A percentile compares a stretch with the other conserved stretches of the same genome.
These are phyloP conservation scores for Clepsis dumicolana DNA, from an alignment of 2,888 invertebrate genomes.

Conservation along the genomic window DNA sequence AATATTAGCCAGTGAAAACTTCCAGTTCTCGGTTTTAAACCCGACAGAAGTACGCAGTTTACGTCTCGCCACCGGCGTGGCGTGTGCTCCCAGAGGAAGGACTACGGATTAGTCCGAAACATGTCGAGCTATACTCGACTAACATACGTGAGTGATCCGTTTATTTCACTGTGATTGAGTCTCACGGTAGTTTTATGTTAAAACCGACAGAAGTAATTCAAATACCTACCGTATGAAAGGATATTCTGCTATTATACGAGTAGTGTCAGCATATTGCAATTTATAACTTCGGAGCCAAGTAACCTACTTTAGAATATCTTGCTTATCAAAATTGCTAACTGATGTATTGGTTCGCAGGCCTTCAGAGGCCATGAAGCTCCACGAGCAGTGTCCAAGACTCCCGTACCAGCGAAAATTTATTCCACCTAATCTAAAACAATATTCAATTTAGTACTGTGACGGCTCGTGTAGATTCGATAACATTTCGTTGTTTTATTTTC, in stretches of 20 bases:
- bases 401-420: background rate
- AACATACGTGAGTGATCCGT: too few relatives aligned
- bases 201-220: too few relatives aligned
- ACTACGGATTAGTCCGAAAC: too few relatives aligned
- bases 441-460: background rate
- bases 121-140: too few relatives aligned
- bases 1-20: background rate
- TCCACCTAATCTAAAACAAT: background rate
- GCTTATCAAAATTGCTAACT: conserved; percentile 33
- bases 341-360: background rate
- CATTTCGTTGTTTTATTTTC: background rate
- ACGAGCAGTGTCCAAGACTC: conserved; percentile 7
- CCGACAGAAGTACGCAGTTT: too few relatives aligned
- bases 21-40: background rate
- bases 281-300: background rate
- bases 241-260: background rate
- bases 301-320: conserved; percentile 11
- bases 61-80: too few relatives aligned
- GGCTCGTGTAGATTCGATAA: background rate
- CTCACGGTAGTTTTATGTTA: too few relatives aligned
- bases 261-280: background rate
- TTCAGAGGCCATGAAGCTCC: background rate
- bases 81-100: too few relatives aligned
- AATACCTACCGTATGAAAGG: background rate
- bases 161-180: too few relatives aligned